Conservation (phyloP, 2,113 vertebrate species). For the Steatornis caripensis region DNA sequence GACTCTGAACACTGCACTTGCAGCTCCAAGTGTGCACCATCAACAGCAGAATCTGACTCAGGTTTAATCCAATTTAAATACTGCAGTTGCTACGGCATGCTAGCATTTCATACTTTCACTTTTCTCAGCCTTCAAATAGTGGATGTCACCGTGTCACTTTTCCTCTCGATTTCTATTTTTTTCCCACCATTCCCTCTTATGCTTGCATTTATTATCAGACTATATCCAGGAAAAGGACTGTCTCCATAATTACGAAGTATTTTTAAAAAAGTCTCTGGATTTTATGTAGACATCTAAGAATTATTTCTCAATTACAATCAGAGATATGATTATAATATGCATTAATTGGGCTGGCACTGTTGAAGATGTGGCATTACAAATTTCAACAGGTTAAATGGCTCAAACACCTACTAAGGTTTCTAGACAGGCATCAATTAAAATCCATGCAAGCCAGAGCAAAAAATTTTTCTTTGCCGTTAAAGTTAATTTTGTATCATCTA, state of each 20-base stretch:
- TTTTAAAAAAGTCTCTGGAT: background rate
- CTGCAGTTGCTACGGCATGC: background rate
- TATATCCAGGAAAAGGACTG: background rate
- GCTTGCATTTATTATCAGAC: background rate
- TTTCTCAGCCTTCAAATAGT: background rate
- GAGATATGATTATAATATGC: background rate
- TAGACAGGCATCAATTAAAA: background rate
- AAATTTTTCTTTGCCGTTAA: background rate
- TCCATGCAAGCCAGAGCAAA: background rate
- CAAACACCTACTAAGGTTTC: background rate
- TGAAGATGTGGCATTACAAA: background rate
- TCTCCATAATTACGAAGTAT: background rate
- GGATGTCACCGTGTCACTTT: background rate
- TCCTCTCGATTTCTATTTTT: background rate
- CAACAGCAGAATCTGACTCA: background rate
- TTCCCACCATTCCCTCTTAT: background rate
- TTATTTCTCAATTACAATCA: background rate
- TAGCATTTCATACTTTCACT: background rate
- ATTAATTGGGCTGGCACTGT: background rate
- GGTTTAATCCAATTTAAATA: slow-evolving; percentile 26
- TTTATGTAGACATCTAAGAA: background rate
- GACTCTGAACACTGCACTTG: background rate
- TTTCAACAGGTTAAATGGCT: background rate
- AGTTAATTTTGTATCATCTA: background rate
- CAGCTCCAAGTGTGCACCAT: background rate